These are phyloP conservation scores for Caenorhabditis sulstoni DNA, from an alignment of 2,888 invertebrate genomes.

Conservation along the genomic window DNA sequence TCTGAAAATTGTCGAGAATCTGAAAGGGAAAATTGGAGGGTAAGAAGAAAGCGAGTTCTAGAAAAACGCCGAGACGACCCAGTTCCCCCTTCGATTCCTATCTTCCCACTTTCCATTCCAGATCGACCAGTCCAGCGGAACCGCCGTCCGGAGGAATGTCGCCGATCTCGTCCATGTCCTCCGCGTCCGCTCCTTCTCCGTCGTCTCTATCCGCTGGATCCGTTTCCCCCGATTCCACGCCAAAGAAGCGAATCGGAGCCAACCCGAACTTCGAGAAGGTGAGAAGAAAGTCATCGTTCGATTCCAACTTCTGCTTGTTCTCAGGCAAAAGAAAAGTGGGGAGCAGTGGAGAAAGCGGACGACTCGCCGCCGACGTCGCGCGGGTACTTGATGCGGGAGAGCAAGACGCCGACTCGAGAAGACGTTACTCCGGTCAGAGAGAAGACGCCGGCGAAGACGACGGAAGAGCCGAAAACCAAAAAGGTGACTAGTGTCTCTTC, in stretches of 20 bases:
- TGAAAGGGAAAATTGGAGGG: too few species aligned
- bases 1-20: conserved; percentile 10
- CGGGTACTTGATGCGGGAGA: conserved; percentile 37
- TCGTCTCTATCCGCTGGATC: conserved; percentile 67
- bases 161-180: conserved; percentile 67
- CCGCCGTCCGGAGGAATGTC: conserved; percentile 52
- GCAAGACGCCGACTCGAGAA: conserved; percentile 48
- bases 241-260: conserved; percentile 39
- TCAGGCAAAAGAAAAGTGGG: conserved; percentile 64
- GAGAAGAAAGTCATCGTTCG: not conserved
- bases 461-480: conserved; percentile 43
- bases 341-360: conserved; percentile 46
- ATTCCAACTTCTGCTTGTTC: conserved; percentile 13
- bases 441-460: conserved; percentile 46
- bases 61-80: conserved; percentile 23
- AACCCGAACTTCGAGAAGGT: conserved; percentile 59
- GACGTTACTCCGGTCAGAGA: conserved; percentile 38
- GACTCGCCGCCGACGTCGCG: conserved; percentile 39
- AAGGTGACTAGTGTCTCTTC: conserved; percentile 43
- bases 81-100: conserved; percentile 23
- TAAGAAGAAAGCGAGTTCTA: not conserved
- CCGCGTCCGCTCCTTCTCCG: conserved; percentile 67
- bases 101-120: conserved; percentile 27
- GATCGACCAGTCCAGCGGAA: conserved; percentile 58
- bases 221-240: conserved; percentile 60